Conservation (phyloP, 1,140 invertebrate genomes). For the Drosophila sechellia region DNA sequence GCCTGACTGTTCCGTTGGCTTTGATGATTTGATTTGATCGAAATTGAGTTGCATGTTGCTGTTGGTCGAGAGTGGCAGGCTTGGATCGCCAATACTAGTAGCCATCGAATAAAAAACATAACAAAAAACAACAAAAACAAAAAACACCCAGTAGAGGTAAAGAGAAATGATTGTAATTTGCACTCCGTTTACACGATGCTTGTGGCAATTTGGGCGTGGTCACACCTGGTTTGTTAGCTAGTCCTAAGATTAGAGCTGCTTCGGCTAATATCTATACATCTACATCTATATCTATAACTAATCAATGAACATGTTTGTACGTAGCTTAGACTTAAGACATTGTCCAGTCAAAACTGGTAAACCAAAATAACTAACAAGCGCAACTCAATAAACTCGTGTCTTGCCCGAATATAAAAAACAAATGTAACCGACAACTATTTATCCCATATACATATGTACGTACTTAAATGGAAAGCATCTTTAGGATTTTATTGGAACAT, state of each 20-base stretch:
- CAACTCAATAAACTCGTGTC: constrained; percentile 15
- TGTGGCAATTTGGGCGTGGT: constrained; percentile 53
- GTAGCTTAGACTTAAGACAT: constrained; percentile 40
- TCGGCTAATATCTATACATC: constrained; percentile 39
- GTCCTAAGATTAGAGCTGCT: constrained; percentile 46
- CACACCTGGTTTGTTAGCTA: constrained; percentile 54
- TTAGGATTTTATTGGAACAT: constrained; percentile 17
- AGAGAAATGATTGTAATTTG: constrained; percentile 70
- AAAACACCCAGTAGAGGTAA: constrained; percentile 33
- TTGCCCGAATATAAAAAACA: constrained; percentile 23
- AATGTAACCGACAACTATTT: constrained; percentile 23
- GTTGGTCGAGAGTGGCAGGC: constrained; percentile 25
- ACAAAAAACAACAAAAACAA: constrained; percentile 17
- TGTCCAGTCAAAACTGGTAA: background rate
- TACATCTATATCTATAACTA: constrained; percentile 28
- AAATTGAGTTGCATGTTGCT: constrained; percentile 75
- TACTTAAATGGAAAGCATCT: constrained; percentile 45
- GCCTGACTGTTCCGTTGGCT: constrained; percentile 47
- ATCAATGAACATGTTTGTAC: constrained; percentile 43
- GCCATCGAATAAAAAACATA: constrained; percentile 24
- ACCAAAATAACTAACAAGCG: background rate
- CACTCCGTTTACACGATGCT: constrained; percentile 67
- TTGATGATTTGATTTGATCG: constrained; percentile 47
- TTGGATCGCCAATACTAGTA: constrained; percentile 49
- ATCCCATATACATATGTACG: constrained; percentile 14